A percentile compares a stretch with the other conserved stretches of the same genome.
These are phyloP conservation scores for Mionectes macconnelli DNA, from an alignment of 2,113 vertebrate species.

Conservation along the genomic window DNA sequence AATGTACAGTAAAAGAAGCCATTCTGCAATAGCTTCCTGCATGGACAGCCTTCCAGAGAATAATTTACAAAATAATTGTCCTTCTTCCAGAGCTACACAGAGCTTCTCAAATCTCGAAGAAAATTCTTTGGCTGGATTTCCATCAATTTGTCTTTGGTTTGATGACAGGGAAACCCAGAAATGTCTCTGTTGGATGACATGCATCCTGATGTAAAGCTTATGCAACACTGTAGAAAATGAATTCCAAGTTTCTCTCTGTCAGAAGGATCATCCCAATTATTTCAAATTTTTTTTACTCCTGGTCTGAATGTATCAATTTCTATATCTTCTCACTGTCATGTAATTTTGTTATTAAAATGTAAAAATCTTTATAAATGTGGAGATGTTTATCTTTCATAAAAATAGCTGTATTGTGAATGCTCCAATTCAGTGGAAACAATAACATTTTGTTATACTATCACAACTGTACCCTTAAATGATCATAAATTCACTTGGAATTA, in stretches of 20 bases:
- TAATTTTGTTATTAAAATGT: neutral
- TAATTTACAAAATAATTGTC: neutral
- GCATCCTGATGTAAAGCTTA: neutral
- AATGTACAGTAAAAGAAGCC: neutral
- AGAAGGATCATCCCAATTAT: neutral
- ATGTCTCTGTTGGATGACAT: neutral
- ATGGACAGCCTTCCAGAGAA: neutral
- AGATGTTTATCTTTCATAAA: constrained; percentile 26
- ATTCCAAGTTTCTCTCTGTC: neutral
- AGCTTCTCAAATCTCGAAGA: neutral
- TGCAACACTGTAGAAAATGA: neutral
- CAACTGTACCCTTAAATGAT: constrained; percentile 11
- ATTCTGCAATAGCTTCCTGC: neutral
- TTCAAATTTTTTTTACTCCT: neutral
- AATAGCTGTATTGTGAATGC: neutral
- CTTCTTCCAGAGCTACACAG: neutral
- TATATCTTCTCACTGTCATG: neutral
- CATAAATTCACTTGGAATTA: constrained; percentile 20
- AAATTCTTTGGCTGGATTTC: neutral
- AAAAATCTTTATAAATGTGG: constrained; percentile 9
- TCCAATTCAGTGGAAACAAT: neutral
- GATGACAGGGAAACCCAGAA: neutral
- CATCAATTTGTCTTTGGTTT: neutral
- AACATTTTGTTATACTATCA: constrained; percentile 13
- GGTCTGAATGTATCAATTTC: neutral